These are phyloP conservation scores for Trimorus sp. DNA, from an alignment of 2,888 invertebrate species.

Conservation along the genomic window DNA sequence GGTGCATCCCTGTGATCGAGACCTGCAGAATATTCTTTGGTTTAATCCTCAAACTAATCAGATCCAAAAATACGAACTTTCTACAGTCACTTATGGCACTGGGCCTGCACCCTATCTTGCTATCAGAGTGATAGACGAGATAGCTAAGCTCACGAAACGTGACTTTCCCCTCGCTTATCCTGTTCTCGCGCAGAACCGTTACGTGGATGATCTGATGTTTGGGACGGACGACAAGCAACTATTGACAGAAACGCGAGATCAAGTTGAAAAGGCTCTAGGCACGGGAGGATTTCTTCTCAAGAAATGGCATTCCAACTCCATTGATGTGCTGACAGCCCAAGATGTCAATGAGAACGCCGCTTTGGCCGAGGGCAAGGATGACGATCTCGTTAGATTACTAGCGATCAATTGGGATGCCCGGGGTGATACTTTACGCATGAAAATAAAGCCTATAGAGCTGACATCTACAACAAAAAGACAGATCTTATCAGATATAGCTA, in stretches of 20 bases:
- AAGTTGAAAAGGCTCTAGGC: background rate
- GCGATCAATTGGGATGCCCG: too few species aligned
- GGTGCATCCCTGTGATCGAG: background rate
- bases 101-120: background rate
- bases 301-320: background rate
- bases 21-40: background rate
- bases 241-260: background rate
- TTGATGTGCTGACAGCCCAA: too few species aligned
- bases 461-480: too few species aligned
- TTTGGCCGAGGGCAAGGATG: too few species aligned
- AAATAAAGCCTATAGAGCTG: too few species aligned
- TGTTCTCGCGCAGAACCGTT: background rate
- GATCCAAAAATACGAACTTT: background rate
- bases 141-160: background rate
- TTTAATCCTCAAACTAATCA: too few species aligned
- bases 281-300: background rate
- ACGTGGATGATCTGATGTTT: background rate
- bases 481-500: too few species aligned
- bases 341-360: too few species aligned
- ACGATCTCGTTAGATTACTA: too few species aligned
- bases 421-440: too few species aligned
- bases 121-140: background rate
- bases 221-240: background rate
- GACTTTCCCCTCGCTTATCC: conserved; percentile 1
- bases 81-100: background rate